phyloP scores from a whole-genome alignment of 2,113 vertebrate species.

The Microcebus tavaratra region DNA sequence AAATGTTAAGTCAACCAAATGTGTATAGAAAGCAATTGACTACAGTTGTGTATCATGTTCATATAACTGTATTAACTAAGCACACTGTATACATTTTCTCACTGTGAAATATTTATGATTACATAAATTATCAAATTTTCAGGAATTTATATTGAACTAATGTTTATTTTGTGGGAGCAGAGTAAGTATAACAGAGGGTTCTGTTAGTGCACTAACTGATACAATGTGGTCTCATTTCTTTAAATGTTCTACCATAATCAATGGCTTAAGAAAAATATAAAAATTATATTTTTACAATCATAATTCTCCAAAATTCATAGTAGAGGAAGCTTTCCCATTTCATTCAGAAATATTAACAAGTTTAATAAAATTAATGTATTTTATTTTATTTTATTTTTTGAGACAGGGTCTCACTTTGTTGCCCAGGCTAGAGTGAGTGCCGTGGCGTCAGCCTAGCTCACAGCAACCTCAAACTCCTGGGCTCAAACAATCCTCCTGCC shows the following conservation, averaged over 20 bases:
- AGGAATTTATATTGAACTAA: background rate
- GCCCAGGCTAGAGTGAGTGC: no score
- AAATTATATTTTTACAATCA: slow-evolving; percentile 60
- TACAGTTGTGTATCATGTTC: background rate
- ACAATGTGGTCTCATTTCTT: slow-evolving; percentile 56
- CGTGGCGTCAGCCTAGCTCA: no score
- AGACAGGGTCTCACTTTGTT: no score
- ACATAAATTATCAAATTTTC: background rate
- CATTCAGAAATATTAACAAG: slow-evolving; percentile 70
- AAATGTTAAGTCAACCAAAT: background rate
- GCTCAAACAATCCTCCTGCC: no score
- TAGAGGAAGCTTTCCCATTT: slow-evolving; percentile 53
- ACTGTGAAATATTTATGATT: background rate
- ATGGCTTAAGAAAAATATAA: slow-evolving; percentile 41
- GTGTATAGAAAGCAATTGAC: background rate
- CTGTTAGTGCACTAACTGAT: slow-evolving; percentile 56
- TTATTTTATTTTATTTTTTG: no score
- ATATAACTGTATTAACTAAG: background rate
- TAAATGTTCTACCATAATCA: slow-evolving; percentile 64
- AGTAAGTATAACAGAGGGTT: slow-evolving; percentile 58
- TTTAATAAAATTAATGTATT: slow-evolving; percentile 40
- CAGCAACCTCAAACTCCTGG: no score
- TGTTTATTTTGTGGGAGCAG: slow-evolving; percentile 79
- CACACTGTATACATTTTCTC: background rate
- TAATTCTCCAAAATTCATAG: slow-evolving; percentile 21